Conservation (phyloP, 2,888 invertebrate species). For the Odontocerum albicorne region DNA sequence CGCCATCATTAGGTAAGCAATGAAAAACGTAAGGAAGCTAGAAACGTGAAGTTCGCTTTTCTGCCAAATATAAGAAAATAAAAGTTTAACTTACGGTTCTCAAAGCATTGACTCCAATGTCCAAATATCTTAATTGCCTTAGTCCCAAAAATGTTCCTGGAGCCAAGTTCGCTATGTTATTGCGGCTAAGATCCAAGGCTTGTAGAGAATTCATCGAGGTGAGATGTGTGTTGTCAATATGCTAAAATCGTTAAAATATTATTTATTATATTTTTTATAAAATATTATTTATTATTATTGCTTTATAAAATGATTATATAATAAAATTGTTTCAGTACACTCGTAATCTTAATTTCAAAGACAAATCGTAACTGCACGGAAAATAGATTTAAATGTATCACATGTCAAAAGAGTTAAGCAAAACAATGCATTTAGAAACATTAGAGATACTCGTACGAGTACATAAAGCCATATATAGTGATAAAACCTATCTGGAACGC, state of each 20-base stretch:
- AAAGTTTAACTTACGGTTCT: conserved; percentile 68
- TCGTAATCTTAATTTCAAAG: no score
- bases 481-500: no score
- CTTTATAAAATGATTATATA: no score
- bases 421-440: no score
- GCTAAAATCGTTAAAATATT: conserved; percentile 57
- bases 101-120: conserved; percentile 83
- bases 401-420: no score
- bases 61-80: conserved; percentile 10
- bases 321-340: no score
- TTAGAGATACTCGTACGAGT: not conserved
- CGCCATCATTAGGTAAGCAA: no score
- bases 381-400: no score
- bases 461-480: conserved; percentile 12
- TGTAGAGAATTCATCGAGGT: conserved; percentile 68
- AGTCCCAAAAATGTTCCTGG: conserved; percentile 81
- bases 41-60: no score
- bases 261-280: not conserved
- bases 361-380: no score
- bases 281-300: not conserved
- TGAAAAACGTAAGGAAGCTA: no score
- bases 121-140: conserved; percentile 69
- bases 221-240: conserved; percentile 73
- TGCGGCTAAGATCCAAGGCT: conserved; percentile 80
- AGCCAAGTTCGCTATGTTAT: conserved; percentile 78